Base-by-base conservation (phyloP, 1,140 invertebrate species). In the Procambarus virginalis region DNA sequence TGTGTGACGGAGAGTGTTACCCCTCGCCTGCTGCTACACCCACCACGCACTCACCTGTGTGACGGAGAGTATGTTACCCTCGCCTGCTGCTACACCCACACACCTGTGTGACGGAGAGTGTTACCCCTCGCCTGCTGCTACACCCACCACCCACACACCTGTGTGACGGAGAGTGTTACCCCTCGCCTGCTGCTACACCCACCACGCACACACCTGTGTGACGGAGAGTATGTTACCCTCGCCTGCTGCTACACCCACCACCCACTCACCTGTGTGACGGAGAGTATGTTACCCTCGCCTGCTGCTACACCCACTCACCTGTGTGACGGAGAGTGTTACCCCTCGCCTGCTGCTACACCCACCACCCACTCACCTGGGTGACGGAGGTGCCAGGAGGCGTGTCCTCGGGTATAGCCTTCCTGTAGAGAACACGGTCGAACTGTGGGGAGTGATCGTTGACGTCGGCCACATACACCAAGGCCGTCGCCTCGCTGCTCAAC, bases 401-500 rank as follows among this genome's bases (percentile, higher is more conserved):
- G 93, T 98, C 97, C 94, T 99, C 98, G 0, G 96, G 96, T 64
- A 99, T 96, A 5, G 96, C 95, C 86, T 92, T 95, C 80, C 96
- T 95, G 93, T 98, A 98, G 82, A 96, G 93, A 77, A 94, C 93
- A 92, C 96, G 95, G 92, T 97, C 96, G 93, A 98, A 99, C 91
- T 95, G 94, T 0, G 98, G 98, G 0, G 95, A 94, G 94, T 98
- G 96, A 93, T 98, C 98, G 94, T 99, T 99, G 6, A 96, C 95
- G 93, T 99, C 98, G 92, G 97, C 96, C 2, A 98, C 95, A 94
- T 97, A 97, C 86, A 99, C 95, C 0, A 95, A 95, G 0, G 98
- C 95, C 0, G 96, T 95, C 14, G 96, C 96, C 60, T 97, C 96
- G 0, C 96, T 96, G 64, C 95, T 96, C 10, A 98, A 93, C 89